Base-by-base conservation (phyloP, 1,140 invertebrate genomes). In the Zaprionus lachaisei region DNA sequence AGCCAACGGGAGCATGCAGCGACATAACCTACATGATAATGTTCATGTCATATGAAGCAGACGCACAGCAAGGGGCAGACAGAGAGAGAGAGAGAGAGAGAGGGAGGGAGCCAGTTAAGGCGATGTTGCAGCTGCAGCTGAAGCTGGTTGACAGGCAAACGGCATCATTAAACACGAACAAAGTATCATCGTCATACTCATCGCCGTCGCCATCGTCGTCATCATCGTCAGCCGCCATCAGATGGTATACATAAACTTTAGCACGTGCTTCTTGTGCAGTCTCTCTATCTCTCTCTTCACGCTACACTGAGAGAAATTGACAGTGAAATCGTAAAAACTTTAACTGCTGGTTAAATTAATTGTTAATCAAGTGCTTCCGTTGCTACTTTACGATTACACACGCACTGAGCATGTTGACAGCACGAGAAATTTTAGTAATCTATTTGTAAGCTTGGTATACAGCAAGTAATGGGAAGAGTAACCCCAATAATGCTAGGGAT, bases 91-190 rank as follows among this genome's bases (percentile, higher is more conserved):
- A 14, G 24, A 26, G 47, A 44, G 56, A 1, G 26, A 12, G 7
- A 41, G 24, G 4, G 20, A 6, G 17, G 47, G 20, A 26, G 26
- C 26, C 17, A 71, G 77, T 71, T 77, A 47, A 82, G 83, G 68
- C 69, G 75, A 58, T 62, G 57, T n/a, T 61, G 44, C 14, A 56
- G 54, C 34, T 63, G 58, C 58, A 44, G 24, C 41, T 72, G 58
- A 54, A 61, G 28, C 57, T 37, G 31, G 69, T 68, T 82, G 83
- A 86, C 76, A 79, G 72, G 61, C 84, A 87, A 87, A 87, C 75
- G 79, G 84, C 84, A 89, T 89, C 84, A 89, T 89, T 89, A 90
- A 89, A 89, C 85, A 89, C 81, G 81, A 80, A 81, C 85, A 89
- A 89, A 89, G 85, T 89, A 69, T 81, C 83, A 74, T 81, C 80